phyloP scores from a whole-genome alignment of 2,113 vertebrate genomes.

The Tichodroma muraria region DNA sequence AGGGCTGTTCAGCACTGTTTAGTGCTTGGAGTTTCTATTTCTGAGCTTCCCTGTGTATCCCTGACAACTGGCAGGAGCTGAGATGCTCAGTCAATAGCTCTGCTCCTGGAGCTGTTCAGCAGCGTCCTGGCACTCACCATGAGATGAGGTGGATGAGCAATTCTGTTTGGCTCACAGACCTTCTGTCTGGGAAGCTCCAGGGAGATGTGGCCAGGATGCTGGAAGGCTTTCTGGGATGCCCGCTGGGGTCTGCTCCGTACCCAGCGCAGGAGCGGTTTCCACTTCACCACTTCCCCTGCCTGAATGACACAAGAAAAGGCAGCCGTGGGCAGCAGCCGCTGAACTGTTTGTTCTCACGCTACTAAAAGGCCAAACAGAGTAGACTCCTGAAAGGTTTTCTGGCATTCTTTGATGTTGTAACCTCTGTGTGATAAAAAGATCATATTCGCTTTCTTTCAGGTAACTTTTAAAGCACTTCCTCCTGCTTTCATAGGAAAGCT shows the following conservation, averaged over 20 bases:
- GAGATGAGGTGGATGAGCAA: background rate
- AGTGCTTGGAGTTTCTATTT: background rate
- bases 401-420: background rate
- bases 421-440: slow-evolving; percentile 19
- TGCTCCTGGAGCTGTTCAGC: background rate
- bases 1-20: background rate
- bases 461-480: slow-evolving; percentile 14
- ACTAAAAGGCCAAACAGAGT: background rate
- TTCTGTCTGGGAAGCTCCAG: background rate
- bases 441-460: background rate
- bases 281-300: background rate
- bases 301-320: background rate
- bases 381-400: background rate
- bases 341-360: background rate
- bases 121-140: background rate
- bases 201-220: background rate
- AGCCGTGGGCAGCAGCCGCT: background rate
- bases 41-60: background rate
- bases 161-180: background rate
- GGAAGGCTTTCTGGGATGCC: background rate
- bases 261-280: background rate
- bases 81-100: background rate
- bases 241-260: background rate
- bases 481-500: background rate
- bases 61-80: background rate